phyloP scores from a whole-genome alignment of 2,888 invertebrate species.

The Philaethria dido region DNA sequence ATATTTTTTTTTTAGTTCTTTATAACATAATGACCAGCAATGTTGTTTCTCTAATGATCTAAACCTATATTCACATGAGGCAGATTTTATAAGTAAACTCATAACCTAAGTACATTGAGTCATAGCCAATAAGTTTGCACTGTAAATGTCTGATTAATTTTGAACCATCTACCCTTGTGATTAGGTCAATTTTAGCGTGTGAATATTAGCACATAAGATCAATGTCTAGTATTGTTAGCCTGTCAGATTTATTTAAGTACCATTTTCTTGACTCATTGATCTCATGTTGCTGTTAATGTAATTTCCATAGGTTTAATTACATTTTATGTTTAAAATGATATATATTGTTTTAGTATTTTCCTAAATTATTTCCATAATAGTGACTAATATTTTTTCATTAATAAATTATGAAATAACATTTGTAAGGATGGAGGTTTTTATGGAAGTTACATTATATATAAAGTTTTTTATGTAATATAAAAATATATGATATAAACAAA shows the following conservation, averaged over 20 bases:
- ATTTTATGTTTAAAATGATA: constrained; percentile 9
- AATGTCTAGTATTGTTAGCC: constrained; percentile 12
- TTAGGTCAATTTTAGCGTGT: constrained; percentile 8
- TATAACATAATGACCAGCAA: constrained; percentile 19
- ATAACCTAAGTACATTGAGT: constrained; percentile 8
- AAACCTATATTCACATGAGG: constrained; percentile 12
- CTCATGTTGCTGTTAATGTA: constrained; percentile 38
- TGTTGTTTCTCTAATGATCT: constrained; percentile 10
- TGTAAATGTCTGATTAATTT: constrained; percentile 11
- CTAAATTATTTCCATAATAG: background rate
- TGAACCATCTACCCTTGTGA: background rate
- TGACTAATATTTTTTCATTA: background rate
- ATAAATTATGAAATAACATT: background rate
- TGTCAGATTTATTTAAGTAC: constrained; percentile 8
- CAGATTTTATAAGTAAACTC: constrained; percentile 22
- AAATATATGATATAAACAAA: constrained; percentile 17
- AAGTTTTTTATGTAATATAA: constrained; percentile 49
- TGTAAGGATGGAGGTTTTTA: constrained; percentile 54
- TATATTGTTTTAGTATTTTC: background rate
- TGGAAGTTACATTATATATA: constrained; percentile 69
- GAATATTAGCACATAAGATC: constrained; percentile 25
- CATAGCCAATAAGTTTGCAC: constrained; percentile 24
- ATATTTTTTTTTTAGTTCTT: background rate
- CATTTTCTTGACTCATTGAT: constrained; percentile 24
- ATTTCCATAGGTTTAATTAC: constrained; percentile 38